Evolutionary conservation across 2,113 vertebrate species (phyloP).

Genomic region (Sebastes fasciatus): DNA sequence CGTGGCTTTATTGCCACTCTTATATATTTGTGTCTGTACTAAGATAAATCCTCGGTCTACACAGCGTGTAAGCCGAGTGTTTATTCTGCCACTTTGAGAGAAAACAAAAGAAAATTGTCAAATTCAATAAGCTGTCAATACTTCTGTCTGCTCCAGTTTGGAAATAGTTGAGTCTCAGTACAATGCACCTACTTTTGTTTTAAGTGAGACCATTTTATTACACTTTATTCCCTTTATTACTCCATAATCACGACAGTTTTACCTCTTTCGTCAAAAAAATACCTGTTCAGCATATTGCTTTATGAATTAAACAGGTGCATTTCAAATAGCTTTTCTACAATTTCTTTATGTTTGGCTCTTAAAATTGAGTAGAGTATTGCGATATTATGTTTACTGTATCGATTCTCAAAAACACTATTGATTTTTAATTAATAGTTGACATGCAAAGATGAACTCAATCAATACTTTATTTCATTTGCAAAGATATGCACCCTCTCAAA

Average conservation of each 20-base stretch:
- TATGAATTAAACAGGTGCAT: slow-evolving; percentile 4
- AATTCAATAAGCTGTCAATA: slow-evolving; percentile 36
- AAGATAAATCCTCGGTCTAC: slow-evolving; percentile 47
- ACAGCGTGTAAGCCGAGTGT: slow-evolving; percentile 38
- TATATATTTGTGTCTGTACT: slow-evolving; percentile 41
- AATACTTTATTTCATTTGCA: no score
- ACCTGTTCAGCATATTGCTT: slow-evolving; percentile 13
- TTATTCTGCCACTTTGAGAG: slow-evolving; percentile 53
- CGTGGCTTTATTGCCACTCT: slow-evolving; percentile 41
- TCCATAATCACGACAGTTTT: not conserved
- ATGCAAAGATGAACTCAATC: no score
- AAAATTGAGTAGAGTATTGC: not conserved
- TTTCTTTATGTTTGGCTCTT: not conserved
- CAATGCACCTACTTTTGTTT: slow-evolving; percentile 16
- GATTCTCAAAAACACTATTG: no score
- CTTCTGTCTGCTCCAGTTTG: slow-evolving; percentile 36
- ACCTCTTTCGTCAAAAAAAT: not conserved
- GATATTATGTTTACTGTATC: no score
- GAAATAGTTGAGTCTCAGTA: slow-evolving; percentile 14
- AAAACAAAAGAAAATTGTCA: slow-evolving; percentile 55
- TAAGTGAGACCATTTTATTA: slow-evolving; percentile 12
- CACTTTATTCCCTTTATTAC: slow-evolving; percentile 29
- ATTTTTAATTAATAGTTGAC: no score
- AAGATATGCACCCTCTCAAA: no score
- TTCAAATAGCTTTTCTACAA: not conserved